Percentiles rank a stretch among this genome's conserved stretches.
Evolutionary conservation across 2,797 vertebrate genomes (phyloP).

Genomic region (Psittacula derbiana): DNA sequence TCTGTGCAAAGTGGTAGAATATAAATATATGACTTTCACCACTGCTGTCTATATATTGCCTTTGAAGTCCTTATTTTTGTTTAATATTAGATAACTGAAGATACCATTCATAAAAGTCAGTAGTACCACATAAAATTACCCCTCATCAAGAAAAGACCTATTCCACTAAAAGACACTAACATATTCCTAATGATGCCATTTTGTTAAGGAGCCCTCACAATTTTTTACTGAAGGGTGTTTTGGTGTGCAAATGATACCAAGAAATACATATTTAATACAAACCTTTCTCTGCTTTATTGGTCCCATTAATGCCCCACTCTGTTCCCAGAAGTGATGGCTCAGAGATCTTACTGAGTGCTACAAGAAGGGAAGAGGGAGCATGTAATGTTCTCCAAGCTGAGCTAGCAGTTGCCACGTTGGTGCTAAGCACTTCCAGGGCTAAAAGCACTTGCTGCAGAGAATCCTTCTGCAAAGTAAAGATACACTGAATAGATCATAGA

Average conservation of each 20-base stretch:
- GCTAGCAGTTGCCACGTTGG: accelerated
- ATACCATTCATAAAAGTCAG: neutral
- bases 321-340: neutral
- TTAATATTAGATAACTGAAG: neutral
- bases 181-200: neutral
- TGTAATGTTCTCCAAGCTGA: accelerated
- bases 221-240: neutral
- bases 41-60: neutral
- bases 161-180: neutral
- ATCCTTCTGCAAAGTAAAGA: neutral
- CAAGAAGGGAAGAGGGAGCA: neutral
- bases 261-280: neutral
- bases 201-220: neutral
- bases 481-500: no score
- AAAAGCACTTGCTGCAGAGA: neutral
- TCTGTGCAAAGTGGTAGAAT: neutral
- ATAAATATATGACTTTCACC: neutral
- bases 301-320: neutral
- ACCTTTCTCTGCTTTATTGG: neutral
- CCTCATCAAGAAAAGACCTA: neutral
- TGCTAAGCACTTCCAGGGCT: neutral
- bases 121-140: neutral
- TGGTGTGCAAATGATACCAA: neutral
- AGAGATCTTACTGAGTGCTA: neutral
- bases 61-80: neutral